These are phyloP conservation scores for Goniozus legneri DNA, from an alignment of 1,140 invertebrate genomes.

Conservation along the genomic window DNA sequence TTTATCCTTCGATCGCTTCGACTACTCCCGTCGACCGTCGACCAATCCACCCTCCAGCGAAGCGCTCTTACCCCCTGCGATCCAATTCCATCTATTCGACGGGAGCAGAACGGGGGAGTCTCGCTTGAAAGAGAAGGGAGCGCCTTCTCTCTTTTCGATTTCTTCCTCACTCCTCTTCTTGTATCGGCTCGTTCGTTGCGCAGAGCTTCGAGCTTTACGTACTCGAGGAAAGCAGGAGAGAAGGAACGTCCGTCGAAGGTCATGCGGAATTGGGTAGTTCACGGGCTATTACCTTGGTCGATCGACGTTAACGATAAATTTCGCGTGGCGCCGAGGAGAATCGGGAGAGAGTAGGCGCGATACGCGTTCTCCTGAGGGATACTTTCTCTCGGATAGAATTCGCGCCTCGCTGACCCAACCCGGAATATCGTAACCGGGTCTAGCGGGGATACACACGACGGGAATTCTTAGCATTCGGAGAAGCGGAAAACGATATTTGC, in stretches of 20 bases:
- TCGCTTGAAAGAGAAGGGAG: too few species aligned
- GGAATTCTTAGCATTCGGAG: too few species aligned
- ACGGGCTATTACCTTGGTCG: conserved; percentile 28
- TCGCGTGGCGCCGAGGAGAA: conserved; percentile 12
- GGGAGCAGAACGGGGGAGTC: too few species aligned
- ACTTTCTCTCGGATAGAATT: too few species aligned
- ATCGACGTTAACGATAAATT: conserved; percentile 29
- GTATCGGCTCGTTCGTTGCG: not conserved
- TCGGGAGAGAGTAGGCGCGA: not conserved
- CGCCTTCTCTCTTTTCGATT: not conserved
- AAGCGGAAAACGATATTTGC: too few species aligned
- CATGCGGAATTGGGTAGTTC: conserved; percentile 29
- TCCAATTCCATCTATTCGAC: conserved; percentile 39
- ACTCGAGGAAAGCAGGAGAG: conserved; percentile 4
- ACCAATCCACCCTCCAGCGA: conserved; percentile 29
- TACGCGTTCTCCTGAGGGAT: too few species aligned
- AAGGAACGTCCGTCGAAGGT: conserved; percentile 26
- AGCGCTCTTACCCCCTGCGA: conserved; percentile 29
- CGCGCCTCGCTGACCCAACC: too few species aligned
- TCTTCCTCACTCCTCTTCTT: not conserved
- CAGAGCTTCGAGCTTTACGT: too few species aligned
- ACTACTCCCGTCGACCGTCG: too few species aligned
- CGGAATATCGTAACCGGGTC: too few species aligned
- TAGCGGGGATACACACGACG: too few species aligned
- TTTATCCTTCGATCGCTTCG: too few species aligned